Percentiles rank a stretch among this genome's conserved stretches.
These are phyloP conservation scores for Anniella stebbinsi DNA, from an alignment of 2,797 vertebrate genomes.

Conservation along the genomic window DNA sequence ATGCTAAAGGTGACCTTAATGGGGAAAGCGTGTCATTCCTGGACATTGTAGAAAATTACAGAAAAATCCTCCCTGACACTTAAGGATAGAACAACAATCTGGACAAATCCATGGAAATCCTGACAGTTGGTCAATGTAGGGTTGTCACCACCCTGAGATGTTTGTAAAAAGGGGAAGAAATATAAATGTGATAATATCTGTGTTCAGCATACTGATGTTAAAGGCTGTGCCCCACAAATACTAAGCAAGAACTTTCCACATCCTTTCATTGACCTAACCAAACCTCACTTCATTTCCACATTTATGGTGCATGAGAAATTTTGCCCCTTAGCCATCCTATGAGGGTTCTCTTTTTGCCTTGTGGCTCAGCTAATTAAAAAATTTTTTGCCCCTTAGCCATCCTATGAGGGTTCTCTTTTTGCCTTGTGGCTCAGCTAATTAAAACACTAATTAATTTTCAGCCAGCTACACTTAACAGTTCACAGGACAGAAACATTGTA, in stretches of 20 bases:
- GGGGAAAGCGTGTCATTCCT: too few relatives aligned
- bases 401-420: neutral
- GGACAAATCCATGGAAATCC: too few relatives aligned
- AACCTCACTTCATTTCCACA: neutral
- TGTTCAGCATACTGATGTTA: neutral
- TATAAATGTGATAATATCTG: neutral
- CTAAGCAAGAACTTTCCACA: neutral
- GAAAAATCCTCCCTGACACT: too few relatives aligned
- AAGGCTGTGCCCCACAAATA: neutral
- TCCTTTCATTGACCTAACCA: neutral
- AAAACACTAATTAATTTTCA: conserved; percentile 1
- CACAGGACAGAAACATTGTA: neutral
- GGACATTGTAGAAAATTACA: too few relatives aligned
- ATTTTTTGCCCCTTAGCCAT: too few relatives aligned
- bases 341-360: neutral
- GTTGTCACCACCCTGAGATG: neutral
- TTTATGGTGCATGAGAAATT: neutral
- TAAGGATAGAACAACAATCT: too few relatives aligned
- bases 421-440: neutral
- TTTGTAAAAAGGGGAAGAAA: neutral
- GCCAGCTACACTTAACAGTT: neutral
- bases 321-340: neutral
- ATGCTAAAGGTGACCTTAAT: too few relatives aligned
- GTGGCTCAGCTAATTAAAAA: neutral
- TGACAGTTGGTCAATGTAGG: too few relatives aligned